Conservation (phyloP, 37 sponge, comb jelly and placozoan genomes). For the Mnemiopsis leidyi region DNA sequence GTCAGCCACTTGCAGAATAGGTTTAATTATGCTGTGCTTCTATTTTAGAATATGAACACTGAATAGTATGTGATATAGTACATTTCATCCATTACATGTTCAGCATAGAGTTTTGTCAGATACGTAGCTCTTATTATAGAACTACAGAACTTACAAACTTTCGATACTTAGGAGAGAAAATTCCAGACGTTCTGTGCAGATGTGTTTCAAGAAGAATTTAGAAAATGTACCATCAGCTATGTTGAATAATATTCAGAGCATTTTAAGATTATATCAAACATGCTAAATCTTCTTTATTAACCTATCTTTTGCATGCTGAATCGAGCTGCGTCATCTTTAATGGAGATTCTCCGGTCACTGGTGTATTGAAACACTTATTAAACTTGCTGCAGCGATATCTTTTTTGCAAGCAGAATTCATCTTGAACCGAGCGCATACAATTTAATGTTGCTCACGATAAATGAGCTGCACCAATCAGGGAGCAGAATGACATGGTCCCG, state of each 20-base stretch:
- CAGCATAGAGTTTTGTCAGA: not conserved
- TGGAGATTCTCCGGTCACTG: not conserved
- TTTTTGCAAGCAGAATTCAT: not conserved
- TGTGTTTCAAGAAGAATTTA: not conserved
- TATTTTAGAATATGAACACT: no score
- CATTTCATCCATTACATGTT: no score
- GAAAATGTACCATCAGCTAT: not conserved
- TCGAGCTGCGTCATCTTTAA: not conserved
- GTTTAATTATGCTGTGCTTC: no score
- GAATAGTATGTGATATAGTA: no score
- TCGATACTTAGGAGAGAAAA: not conserved
- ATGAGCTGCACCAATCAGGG: not conserved
- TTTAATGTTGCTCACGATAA: not conserved
- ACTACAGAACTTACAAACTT: not conserved
- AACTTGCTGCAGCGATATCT: not conserved
- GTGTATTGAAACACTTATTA: not conserved
- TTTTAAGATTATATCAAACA: not conserved
- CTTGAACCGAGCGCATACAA: not conserved
- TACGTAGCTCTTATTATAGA: no score
- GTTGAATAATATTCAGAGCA: not conserved
- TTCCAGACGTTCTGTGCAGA: not conserved
- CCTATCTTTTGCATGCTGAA: not conserved
- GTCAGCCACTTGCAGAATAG: no score
- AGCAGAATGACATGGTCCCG: not conserved
- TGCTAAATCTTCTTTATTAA: not conserved